Percentiles rank a stretch among this genome's conserved stretches.
phyloP scores from a whole-genome alignment of 2,888 invertebrate genomes.

The Parelbella ahira region DNA sequence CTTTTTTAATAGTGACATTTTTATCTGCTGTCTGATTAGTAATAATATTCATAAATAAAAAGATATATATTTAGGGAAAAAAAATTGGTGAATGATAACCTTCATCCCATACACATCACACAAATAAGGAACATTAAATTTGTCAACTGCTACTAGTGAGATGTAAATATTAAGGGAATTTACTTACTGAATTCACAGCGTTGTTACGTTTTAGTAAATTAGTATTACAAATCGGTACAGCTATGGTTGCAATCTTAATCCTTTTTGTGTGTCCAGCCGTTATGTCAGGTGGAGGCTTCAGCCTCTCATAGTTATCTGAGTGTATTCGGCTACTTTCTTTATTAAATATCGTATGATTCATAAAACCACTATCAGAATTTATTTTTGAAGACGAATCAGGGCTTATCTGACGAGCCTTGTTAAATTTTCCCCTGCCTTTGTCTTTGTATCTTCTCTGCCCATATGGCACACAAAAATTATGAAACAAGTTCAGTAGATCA shows the following conservation, averaged over 20 bases:
- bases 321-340: conserved; percentile 37
- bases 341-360: conserved; percentile 19
- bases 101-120: too few relatives aligned
- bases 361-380: conserved; percentile 31
- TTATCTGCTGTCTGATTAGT: too few relatives aligned
- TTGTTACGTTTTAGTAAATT: conserved; percentile 55
- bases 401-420: conserved; percentile 51
- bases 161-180: not conserved
- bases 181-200: conserved; percentile 55
- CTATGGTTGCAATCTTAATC: conserved; percentile 54
- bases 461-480: conserved; percentile 67
- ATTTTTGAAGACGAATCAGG: conserved; percentile 43
- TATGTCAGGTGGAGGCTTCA: conserved; percentile 62
- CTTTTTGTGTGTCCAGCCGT: conserved; percentile 61
- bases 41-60: too few relatives aligned
- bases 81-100: too few relatives aligned
- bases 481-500: conserved; percentile 63
- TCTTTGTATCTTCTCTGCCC: conserved; percentile 69
- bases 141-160: too few relatives aligned
- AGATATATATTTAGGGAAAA: too few relatives aligned
- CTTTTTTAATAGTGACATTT: too few relatives aligned
- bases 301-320: conserved; percentile 39
- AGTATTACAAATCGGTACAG: conserved; percentile 33
- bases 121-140: too few relatives aligned
- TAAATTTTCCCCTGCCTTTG: conserved; percentile 61